Evolutionary conservation across 2,797 vertebrate species (phyloP), one percentile per base, ranked within the genome.

Genomic region (Acrocephalus scirpaceus): DNA sequence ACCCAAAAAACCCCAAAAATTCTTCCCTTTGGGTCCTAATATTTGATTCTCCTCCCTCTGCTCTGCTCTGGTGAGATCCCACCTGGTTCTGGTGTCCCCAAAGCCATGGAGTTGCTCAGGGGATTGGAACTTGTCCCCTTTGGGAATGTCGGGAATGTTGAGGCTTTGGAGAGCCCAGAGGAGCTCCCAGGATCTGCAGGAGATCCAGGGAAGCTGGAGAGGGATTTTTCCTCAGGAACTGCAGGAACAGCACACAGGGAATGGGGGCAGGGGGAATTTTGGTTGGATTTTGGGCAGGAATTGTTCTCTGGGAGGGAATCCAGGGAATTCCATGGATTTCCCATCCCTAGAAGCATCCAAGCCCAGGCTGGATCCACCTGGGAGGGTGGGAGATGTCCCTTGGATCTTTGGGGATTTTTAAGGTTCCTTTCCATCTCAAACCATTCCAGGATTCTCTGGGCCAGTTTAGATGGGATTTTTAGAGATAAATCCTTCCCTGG

Each of bases 31-130:
- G 22, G 21, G 7, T 44, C 5, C 10, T 16, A 32, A 22, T 3
- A 13, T 32, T 67, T 22, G 18, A 16, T 44, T 44, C 11, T 44
- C 7, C 34, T 15, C 25, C 4, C 79, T 45, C 14, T 15, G 23
- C 48, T 47, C 27, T 5, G 22, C 15, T 26, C 48, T 25, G 50
- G 10, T 18, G 70, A 10, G 60, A 57, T 50, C 60, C 60, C 44
- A 40, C 5, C 29, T 0, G 0, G 7, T 27, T 19, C 34, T n/a
- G 50, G 13, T 16, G 34, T 16, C 17, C 51, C 20, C 44, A 17
- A 36, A 10, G 9, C 45, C 20, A 3, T 1, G 20, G 10, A 20
- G 3, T 14, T 29, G 25, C 4, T 57, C 23, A 19, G 15, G 15
- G 27, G 23, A 2, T 4, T 34, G 53, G 34, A 62, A 26, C 16